These are phyloP conservation scores for Helicoverpa assulta DNA, from an alignment of 2,888 invertebrate genomes.

Conservation along the genomic window DNA sequence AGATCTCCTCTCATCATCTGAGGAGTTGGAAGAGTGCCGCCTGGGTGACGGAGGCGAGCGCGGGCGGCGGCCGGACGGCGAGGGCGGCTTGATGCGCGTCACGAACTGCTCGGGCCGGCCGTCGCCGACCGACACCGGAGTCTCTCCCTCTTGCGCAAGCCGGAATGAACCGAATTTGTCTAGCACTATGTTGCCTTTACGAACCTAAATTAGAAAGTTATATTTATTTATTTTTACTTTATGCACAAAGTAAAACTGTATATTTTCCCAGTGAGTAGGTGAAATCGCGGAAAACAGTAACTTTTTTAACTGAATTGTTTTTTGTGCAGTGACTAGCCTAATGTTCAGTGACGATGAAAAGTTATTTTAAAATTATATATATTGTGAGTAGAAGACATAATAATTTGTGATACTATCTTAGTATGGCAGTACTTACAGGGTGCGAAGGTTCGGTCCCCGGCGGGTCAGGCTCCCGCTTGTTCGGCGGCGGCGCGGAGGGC, in stretches of 20 bases:
- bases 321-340: too few species aligned
- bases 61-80: conserved; percentile 81
- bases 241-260: too few species aligned
- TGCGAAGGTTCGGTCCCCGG: conserved; percentile 88
- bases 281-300: too few species aligned
- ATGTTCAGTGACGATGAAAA: too few species aligned
- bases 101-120: conserved; percentile 88
- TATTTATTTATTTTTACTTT: too few species aligned
- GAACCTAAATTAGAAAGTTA: conserved; percentile 79
- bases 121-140: conserved; percentile 85
- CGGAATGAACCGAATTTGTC: conserved; percentile 94
- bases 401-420: too few species aligned
- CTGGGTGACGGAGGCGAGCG: conserved; percentile 85
- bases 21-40: conserved; percentile 85
- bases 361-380: too few species aligned
- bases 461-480: conserved; percentile 89
- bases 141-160: conserved; percentile 90
- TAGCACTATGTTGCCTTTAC: conserved; percentile 91
- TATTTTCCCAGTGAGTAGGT: too few species aligned
- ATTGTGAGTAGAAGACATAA: too few species aligned
- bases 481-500: conserved; percentile 87
- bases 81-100: conserved; percentile 85
- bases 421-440: conserved; percentile 59
- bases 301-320: too few species aligned
- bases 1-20: conserved; percentile 79